Evolutionary conservation across 1,140 invertebrate species (phyloP).

Genomic region (Acromyrmex echinatior): DNA sequence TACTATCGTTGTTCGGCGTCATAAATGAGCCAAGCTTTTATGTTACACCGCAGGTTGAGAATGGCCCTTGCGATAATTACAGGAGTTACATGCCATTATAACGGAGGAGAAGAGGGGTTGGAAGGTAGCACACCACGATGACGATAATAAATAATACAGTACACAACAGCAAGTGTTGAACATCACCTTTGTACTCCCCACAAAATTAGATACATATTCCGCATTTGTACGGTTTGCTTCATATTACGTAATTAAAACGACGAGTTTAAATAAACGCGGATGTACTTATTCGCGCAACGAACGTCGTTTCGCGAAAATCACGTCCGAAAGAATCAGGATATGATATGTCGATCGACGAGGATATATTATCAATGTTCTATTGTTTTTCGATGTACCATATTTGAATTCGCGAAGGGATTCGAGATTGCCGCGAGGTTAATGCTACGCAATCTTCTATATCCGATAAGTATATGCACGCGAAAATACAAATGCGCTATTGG

Average conservation of each 20-base stretch:
- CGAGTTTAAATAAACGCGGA: background rate
- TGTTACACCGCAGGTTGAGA: conserved; percentile 49
- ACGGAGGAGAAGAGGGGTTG: background rate
- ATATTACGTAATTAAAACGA: conserved; percentile 34
- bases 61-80: conserved; percentile 63
- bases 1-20: conserved; percentile 60
- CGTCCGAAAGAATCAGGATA: background rate
- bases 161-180: conserved; percentile 6
- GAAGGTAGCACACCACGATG: conserved; percentile 16
- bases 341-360: background rate
- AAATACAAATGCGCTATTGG: conserved; percentile 5
- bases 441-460: background rate
- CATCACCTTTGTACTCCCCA: conserved; percentile 28
- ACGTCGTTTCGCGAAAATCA: background rate
- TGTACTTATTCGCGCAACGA: background rate
- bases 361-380: conserved; percentile 21
- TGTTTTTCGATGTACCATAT: conserved; percentile 17
- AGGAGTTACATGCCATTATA: conserved; percentile 60
- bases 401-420: background rate
- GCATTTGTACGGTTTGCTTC: background rate
- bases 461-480: conserved; percentile 26
- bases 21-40: conserved; percentile 60
- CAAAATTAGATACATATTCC: conserved; percentile 51
- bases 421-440: background rate
- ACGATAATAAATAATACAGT: conserved; percentile 52